These are phyloP conservation scores for Pelochelys cantorii DNA, from an alignment of 2,797 vertebrate species.

Conservation along the genomic window DNA sequence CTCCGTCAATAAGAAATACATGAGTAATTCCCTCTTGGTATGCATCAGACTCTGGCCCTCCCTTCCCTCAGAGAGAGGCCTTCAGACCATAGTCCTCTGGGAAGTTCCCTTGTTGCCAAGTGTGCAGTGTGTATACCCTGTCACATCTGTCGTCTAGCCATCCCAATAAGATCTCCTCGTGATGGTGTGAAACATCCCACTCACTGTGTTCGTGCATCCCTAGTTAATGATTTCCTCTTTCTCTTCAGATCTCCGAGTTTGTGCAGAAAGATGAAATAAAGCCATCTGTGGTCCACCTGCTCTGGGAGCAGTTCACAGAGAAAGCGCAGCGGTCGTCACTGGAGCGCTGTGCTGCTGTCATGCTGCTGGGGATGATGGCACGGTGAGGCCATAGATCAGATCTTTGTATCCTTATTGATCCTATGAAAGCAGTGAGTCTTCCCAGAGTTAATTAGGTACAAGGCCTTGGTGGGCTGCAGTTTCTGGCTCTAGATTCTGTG, in stretches of 20 bases:
- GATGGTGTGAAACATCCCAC: not conserved
- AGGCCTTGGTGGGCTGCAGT: not conserved
- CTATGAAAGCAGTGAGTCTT: not conserved
- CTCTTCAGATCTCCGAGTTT: conserved; percentile 91
- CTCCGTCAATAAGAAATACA: not conserved
- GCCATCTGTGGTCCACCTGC: conserved; percentile 88
- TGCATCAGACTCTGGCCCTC: not conserved
- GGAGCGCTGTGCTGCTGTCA: conserved; percentile 87
- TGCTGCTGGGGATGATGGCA: conserved; percentile 94
- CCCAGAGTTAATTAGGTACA: not conserved
- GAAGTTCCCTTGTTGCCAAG: not conserved
- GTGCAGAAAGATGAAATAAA: conserved; percentile 86
- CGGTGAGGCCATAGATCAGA: conserved; percentile 80
- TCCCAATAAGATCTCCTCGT: not conserved
- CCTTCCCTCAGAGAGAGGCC: not conserved
- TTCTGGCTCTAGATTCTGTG: conserved; percentile 14
- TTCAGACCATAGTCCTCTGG: not conserved
- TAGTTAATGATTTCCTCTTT: not conserved
- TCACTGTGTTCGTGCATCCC: not conserved
- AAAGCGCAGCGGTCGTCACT: conserved; percentile 85
- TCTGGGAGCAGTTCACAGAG: conserved; percentile 92
- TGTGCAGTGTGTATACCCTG: not conserved
- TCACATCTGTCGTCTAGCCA: not conserved
- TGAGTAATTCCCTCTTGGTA: not conserved
- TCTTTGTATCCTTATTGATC: not conserved